A percentile compares a stretch with the other conserved stretches of the same genome.
Evolutionary conservation across 2,888 invertebrate genomes (phyloP).

Genomic region (Limnephilus auricula): DNA sequence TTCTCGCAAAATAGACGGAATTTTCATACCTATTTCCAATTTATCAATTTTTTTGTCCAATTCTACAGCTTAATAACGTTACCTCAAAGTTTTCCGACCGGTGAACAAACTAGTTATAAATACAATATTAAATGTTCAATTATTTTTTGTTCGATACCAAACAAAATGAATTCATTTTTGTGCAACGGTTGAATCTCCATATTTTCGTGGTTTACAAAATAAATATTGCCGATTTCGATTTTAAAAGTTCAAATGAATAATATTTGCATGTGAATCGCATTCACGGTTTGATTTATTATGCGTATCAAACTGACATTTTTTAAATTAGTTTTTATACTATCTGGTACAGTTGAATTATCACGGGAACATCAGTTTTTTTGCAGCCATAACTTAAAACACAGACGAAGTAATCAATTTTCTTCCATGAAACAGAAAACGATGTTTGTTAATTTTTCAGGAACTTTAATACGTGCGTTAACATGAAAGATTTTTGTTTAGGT

Average conservation of each 20-base stretch:
- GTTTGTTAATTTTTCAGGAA: neutral
- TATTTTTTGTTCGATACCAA: neutral
- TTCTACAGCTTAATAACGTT: too few relatives aligned
- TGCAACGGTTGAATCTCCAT: neutral
- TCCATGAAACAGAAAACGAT: neutral
- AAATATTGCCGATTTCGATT: neutral
- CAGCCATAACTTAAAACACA: neutral
- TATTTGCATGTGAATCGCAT: neutral
- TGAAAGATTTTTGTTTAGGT: too few relatives aligned
- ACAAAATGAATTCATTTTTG: neutral
- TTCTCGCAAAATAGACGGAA: too few relatives aligned
- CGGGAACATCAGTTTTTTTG: neutral
- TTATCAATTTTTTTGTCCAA: too few relatives aligned
- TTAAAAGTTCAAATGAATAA: neutral
- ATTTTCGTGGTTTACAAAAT: neutral
- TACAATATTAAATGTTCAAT: neutral
- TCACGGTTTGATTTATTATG: neutral
- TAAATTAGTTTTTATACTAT: neutral
- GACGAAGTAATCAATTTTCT: neutral
- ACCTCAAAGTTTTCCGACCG: too few relatives aligned
- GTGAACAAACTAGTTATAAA: neutral
- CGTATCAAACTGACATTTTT: neutral
- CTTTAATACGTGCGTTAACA: neutral
- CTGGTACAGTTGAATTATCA: neutral
- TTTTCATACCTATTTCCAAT: too few relatives aligned